Conservation (phyloP, 2,888 invertebrate genomes). For the Harpalus rubripes region DNA sequence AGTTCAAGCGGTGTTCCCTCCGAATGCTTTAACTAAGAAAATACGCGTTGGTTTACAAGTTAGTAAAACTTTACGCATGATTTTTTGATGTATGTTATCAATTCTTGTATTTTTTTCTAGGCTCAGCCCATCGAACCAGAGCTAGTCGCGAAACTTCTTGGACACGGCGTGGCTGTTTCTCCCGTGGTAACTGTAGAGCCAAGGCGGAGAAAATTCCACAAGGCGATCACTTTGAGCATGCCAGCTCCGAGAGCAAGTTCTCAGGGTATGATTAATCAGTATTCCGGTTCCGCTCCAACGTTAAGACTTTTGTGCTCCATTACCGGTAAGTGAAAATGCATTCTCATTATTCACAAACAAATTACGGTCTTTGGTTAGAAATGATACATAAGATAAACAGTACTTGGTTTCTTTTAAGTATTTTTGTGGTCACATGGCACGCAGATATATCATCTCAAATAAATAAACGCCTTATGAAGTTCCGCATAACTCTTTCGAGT, state of each 20-base stretch:
- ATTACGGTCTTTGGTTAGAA: neutral
- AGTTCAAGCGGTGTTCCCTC: constrained; percentile 91
- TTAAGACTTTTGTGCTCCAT: constrained; percentile 96
- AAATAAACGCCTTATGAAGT: too few relatives aligned
- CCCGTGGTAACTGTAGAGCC: constrained; percentile 99
- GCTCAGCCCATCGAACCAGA: constrained; percentile 96
- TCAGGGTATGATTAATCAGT: constrained; percentile 90
- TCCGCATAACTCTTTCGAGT: too few relatives aligned
- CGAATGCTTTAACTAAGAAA: constrained; percentile 98
- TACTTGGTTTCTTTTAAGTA: neutral
- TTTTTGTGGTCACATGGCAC: too few relatives aligned
- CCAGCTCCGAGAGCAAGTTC: constrained; percentile 87
- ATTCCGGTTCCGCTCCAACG: constrained; percentile 88
- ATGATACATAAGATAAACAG: neutral
- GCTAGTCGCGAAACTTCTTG: constrained; percentile 91
- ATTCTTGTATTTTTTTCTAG: constrained; percentile 75
- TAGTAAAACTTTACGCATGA: constrained; percentile 70
- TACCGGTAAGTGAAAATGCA: constrained; percentile 83
- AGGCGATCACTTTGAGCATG: constrained; percentile 97
- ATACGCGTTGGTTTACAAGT: constrained; percentile 98
- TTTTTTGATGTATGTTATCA: too few relatives aligned
- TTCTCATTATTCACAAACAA: neutral
- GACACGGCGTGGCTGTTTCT: constrained; percentile 97
- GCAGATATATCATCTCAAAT: too few relatives aligned
- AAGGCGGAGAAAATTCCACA: constrained; percentile 97